phyloP scores from a whole-genome alignment of 2,888 invertebrate species.

The Drosophila buzzatii region DNA sequence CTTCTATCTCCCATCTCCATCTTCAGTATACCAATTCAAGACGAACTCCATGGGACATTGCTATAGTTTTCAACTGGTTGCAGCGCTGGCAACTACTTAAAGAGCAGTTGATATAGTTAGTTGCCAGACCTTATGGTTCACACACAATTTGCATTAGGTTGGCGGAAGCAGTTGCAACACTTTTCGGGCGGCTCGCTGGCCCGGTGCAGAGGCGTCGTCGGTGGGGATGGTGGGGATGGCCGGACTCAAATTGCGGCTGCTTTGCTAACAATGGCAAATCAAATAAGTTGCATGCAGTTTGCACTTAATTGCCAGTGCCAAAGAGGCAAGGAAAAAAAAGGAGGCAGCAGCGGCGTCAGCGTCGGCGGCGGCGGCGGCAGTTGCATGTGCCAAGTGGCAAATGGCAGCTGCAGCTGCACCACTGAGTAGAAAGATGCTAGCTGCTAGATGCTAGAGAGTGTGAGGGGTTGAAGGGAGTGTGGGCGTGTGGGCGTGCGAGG shows the following conservation, averaged over 20 bases:
- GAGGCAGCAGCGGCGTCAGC: conserved; percentile 19
- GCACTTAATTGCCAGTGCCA: conserved; percentile 78
- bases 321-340: conserved; percentile 66
- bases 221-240: not conserved
- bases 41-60: not conserved
- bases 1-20: not conserved
- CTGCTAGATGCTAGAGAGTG: not conserved
- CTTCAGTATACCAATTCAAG: not conserved
- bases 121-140: conserved; percentile 5
- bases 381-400: conserved; percentile 11
- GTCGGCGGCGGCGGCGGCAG: conserved; percentile 15
- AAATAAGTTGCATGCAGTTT: conserved; percentile 69
- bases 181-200: not conserved
- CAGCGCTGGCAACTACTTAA: not conserved
- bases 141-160: conserved; percentile 35
- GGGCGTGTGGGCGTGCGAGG: not conserved
- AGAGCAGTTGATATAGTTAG: not conserved
- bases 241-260: conserved; percentile 54
- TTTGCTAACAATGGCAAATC: conserved; percentile 69
- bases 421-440: conserved; percentile 1
- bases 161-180: conserved; percentile 24
- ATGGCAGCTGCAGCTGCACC: conserved; percentile 2
- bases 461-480: not conserved
- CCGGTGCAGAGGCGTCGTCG: not conserved
- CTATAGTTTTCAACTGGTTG: conserved; percentile 28